These are phyloP conservation scores for Tachysurus fulvidraco DNA, from an alignment of 2,113 vertebrate genomes.

Conservation along the genomic window DNA sequence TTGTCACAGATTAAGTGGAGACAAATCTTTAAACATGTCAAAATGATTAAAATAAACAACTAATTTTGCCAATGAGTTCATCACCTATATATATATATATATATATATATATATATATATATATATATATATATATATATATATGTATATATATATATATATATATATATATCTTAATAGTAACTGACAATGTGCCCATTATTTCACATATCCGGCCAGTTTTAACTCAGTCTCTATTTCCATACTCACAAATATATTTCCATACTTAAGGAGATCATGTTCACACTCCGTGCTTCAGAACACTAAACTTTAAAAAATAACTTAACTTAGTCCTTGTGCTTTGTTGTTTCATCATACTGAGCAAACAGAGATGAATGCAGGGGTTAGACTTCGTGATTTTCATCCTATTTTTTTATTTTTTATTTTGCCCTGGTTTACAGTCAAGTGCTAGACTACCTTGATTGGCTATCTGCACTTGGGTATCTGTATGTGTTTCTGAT, in stretches of 20 bases:
- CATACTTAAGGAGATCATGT: not conserved
- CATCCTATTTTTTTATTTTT: not conserved
- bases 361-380: not conserved
- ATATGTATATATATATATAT: too few relatives aligned
- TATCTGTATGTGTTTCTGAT: not conserved
- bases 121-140: too few relatives aligned
- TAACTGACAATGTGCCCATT: slow-evolving; percentile 5
- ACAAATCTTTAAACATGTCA: slow-evolving; percentile 15
- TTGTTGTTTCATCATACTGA: not conserved
- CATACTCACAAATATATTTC: not conserved
- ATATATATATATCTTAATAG: too few relatives aligned
- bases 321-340: not conserved
- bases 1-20: not conserved
- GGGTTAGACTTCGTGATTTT: not conserved
- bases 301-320: not conserved
- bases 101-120: too few relatives aligned
- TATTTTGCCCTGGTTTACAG: not conserved
- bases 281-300: not conserved
- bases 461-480: not conserved
- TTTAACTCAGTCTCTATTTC: not conserved
- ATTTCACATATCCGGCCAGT: not conserved
- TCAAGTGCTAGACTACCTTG: not conserved
- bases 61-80: not conserved
- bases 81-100: too few relatives aligned
- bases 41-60: slow-evolving; percentile 1